Evolutionary conservation across 2,888 invertebrate species (phyloP).

Genomic region (Thecocarcelia acutangulata): DNA sequence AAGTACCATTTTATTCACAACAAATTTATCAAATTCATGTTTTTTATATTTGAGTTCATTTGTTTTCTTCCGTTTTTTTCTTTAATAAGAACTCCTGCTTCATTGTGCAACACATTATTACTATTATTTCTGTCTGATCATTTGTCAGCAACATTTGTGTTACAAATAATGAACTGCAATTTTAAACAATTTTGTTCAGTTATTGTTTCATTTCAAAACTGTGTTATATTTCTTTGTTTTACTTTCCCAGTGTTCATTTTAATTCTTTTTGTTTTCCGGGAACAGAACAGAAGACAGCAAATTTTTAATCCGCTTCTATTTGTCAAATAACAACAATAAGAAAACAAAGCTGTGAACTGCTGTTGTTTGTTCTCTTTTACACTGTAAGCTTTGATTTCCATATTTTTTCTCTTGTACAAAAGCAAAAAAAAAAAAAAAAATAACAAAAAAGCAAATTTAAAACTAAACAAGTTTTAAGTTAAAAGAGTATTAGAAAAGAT

Average conservation of each 20-base stretch:
- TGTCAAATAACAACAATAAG: neutral
- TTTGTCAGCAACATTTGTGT: conserved; percentile 32
- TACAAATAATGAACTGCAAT: conserved; percentile 23
- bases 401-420: neutral
- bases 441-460: neutral
- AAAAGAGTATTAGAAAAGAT: neutral
- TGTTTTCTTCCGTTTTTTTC: neutral
- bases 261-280: conserved; percentile 12
- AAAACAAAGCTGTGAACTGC: conserved; percentile 22
- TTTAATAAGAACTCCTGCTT: neutral
- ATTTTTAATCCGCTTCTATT: conserved; percentile 35
- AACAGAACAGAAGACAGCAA: neutral
- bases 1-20: neutral
- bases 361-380: conserved; percentile 1
- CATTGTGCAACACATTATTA: conserved; percentile 6
- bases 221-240: neutral
- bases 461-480: conserved; percentile 4
- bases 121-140: conserved; percentile 11
- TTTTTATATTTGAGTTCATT: neutral
- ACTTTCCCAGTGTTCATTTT: too few species aligned
- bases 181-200: conserved; percentile 20
- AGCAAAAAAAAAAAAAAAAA: too few species aligned
- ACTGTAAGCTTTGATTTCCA: conserved; percentile 7
- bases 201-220: conserved; percentile 17
- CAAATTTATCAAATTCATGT: conserved; percentile 14